phyloP scores from a whole-genome alignment of 1,140 invertebrate species.

The Matsumurasca onukii region DNA sequence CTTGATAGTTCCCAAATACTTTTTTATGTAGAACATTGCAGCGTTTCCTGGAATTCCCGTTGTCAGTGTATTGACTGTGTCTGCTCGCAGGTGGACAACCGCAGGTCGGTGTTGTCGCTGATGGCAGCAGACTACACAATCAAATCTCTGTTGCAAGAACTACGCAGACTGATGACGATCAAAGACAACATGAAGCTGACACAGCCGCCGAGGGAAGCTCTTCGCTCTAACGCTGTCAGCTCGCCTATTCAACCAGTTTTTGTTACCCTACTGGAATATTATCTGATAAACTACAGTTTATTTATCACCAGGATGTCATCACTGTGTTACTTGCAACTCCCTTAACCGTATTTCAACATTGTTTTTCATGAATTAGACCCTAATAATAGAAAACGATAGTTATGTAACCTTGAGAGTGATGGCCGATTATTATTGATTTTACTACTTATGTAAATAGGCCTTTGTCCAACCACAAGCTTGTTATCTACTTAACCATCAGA shows the following conservation, averaged over 20 bases:
- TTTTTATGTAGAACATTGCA: no score
- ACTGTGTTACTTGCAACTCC: not conserved
- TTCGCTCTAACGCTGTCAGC: slow-evolving; percentile 71
- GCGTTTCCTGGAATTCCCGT: no score
- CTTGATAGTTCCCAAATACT: no score
- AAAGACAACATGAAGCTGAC: slow-evolving; percentile 97
- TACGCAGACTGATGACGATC: slow-evolving; percentile 91
- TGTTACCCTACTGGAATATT: slow-evolving; percentile 17
- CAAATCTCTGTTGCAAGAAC: slow-evolving; percentile 91
- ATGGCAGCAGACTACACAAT: slow-evolving; percentile 96
- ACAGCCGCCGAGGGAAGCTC: slow-evolving; percentile 95
- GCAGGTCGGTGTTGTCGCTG: slow-evolving; percentile 87
- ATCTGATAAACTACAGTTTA: not conserved
- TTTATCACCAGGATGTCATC: not conserved
- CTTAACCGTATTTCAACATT: not conserved
- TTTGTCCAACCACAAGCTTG: no score
- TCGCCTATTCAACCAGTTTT: not conserved
- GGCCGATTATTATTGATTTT: no score
- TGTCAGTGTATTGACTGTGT: no score
- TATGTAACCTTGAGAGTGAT: no score
- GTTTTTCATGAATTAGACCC: no score
- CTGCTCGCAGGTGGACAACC: slow-evolving; percentile 90
- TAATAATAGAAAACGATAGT: no score
- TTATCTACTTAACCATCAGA: no score
- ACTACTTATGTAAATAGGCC: no score